Conservation (phyloP, 1,140 invertebrate species). For the Bombus ignitus region DNA sequence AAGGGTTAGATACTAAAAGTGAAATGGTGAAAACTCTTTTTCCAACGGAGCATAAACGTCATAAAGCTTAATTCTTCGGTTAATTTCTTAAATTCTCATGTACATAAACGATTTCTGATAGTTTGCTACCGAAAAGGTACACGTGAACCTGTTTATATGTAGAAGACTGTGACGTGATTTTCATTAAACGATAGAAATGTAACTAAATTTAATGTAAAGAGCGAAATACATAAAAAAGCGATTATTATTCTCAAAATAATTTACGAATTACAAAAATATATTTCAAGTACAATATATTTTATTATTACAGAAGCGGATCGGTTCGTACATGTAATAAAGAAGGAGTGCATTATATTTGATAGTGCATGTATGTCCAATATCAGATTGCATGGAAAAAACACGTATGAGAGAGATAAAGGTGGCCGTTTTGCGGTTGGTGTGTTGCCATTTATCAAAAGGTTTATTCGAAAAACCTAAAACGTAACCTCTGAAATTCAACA, state of each 20-base stretch:
- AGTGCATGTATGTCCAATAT: no score
- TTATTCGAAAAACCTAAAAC: constrained; percentile 57
- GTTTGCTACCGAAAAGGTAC: neutral
- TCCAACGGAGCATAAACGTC: constrained; percentile 35
- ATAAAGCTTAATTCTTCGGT: constrained; percentile 38
- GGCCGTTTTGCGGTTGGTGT: neutral
- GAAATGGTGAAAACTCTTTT: neutral
- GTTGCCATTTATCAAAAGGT: constrained; percentile 47
- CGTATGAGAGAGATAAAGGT: no score
- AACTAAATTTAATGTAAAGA: neutral
- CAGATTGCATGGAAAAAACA: neutral
- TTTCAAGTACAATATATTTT: neutral
- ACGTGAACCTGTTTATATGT: neutral
- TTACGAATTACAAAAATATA: no score
- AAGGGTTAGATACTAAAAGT: neutral
- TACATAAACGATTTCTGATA: constrained; percentile 60
- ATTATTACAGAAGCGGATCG: no score
- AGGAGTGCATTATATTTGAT: no score
- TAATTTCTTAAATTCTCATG: constrained; percentile 68
- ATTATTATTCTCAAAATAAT: neutral
- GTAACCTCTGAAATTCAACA: constrained; percentile 77
- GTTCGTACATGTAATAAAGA: neutral
- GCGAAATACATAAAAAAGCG: neutral
- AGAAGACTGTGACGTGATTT: neutral
- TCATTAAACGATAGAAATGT: neutral